A percentile compares a stretch with the other conserved stretches of the same genome.
These are phyloP conservation scores for Perodicticus potto DNA, from an alignment of 2,797 vertebrate species.

Conservation along the genomic window DNA sequence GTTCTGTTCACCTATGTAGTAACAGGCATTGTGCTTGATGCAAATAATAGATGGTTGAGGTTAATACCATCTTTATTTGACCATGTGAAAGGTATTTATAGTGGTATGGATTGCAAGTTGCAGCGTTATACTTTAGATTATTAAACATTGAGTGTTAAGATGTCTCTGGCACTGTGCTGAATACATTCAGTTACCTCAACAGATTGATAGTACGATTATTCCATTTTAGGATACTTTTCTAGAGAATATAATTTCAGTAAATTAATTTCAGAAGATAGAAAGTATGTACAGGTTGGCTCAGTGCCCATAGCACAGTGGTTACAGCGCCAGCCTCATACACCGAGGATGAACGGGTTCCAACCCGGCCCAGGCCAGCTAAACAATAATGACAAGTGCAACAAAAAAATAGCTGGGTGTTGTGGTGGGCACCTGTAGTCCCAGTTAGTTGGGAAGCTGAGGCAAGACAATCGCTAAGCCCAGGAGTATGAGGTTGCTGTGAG, in stretches of 20 bases:
- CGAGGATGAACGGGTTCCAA: too few relatives aligned
- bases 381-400: too few relatives aligned
- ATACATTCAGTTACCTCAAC: neutral
- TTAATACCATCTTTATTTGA: constrained; percentile 2
- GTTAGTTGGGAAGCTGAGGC: too few relatives aligned
- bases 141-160: constrained; percentile 8
- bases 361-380: too few relatives aligned
- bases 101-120: neutral
- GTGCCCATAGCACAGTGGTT: too few relatives aligned
- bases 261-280: neutral
- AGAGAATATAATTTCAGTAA: neutral
- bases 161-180: neutral
- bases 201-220: neutral
- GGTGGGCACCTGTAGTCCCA: too few relatives aligned
- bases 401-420: too few relatives aligned
- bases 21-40: constrained; percentile 2
- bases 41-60: neutral
- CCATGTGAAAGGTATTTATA: neutral
- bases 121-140: neutral
- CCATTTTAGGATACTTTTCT: constrained; percentile 33
- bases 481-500: too few relatives aligned
- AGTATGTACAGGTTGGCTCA: neutral
- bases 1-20: neutral
- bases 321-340: too few relatives aligned
- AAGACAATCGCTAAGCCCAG: too few relatives aligned